phyloP scores from a whole-genome alignment of 2,888 invertebrate species.

The Amaurobius ferox region DNA sequence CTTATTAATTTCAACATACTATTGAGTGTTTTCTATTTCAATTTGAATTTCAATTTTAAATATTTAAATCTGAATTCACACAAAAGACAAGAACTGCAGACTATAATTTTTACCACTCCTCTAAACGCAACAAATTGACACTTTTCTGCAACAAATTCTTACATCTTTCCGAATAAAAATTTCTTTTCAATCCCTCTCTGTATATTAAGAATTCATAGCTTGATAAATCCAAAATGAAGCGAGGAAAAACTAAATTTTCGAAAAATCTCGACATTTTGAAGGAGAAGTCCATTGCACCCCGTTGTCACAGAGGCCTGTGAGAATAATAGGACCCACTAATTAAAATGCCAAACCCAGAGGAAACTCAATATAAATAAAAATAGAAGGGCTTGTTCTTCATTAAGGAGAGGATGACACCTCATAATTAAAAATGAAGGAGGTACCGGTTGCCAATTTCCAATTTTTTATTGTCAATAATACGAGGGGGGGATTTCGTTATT shows the following conservation, averaged over 20 bases:
- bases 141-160: no score
- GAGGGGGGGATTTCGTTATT: not conserved
- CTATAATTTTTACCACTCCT: no score
- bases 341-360: slow-evolving; percentile 63
- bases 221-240: not conserved
- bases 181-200: no score
- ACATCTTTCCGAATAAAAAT: no score
- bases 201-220: not conserved
- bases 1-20: no score
- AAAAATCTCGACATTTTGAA: slow-evolving; percentile 53
- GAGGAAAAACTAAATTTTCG: not conserved
- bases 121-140: no score
- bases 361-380: slow-evolving; percentile 50
- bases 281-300: slow-evolving; percentile 22
- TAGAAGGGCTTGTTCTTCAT: slow-evolving; percentile 32
- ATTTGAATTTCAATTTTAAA: no score
- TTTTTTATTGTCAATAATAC: not conserved
- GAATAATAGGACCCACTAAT: slow-evolving; percentile 53
- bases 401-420: slow-evolving; percentile 32
- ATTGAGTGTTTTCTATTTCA: no score
- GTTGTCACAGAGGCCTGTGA: slow-evolving; percentile 37
- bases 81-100: no score
- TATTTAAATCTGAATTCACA: no score
- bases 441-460: slow-evolving; percentile 30
- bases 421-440: slow-evolving; percentile 38